phyloP scores from a whole-genome alignment of 2,797 vertebrate genomes.

The Tadarida brasiliensis region DNA sequence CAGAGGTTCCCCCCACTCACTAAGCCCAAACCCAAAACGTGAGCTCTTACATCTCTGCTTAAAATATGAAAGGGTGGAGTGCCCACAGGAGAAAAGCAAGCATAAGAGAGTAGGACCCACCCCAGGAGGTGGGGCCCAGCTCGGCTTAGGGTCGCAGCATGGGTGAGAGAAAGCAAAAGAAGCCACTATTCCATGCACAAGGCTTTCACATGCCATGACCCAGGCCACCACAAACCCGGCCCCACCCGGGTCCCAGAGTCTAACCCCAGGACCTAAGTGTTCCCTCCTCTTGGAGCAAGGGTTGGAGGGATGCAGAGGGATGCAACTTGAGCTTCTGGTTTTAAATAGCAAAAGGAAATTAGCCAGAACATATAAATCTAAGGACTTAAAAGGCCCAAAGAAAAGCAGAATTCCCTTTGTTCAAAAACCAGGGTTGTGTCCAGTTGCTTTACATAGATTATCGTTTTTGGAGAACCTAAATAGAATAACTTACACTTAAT shows the following conservation, averaged over 20 bases:
- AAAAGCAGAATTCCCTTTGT: background rate
- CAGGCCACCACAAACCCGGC: no score
- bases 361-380: background rate
- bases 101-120: rapidly evolving
- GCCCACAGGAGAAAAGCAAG: background rate
- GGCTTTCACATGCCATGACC: background rate
- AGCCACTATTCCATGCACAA: rapidly evolving
- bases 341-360: background rate
- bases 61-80: rapidly evolving
- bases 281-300: background rate
- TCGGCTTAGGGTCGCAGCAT: background rate
- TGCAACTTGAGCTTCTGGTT: background rate
- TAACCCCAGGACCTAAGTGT: background rate
- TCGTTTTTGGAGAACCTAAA: background rate
- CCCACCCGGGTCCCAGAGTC: background rate
- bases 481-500: background rate
- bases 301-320: rapidly evolving
- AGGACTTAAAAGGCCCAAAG: background rate
- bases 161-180: background rate
- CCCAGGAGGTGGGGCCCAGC: background rate
- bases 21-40: background rate
- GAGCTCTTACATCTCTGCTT: background rate
- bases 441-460: background rate
- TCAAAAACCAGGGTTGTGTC: background rate
- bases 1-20: background rate